A percentile compares a stretch with the other conserved stretches of the same genome.
Evolutionary conservation across 2,797 vertebrate genomes (phyloP).

Genomic region (Petrocephalus schoutedeni): DNA sequence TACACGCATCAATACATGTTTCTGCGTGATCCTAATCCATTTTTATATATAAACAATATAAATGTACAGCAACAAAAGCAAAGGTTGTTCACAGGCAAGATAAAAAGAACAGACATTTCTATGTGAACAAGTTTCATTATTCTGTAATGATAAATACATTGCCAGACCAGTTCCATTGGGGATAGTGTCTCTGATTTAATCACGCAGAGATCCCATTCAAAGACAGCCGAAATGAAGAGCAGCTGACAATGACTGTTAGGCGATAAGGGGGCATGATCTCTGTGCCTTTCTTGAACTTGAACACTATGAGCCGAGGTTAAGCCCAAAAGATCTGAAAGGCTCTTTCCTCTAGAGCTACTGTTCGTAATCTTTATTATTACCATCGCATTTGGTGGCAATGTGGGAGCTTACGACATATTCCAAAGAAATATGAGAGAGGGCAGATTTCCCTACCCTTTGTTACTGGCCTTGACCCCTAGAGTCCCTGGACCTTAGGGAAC

Average conservation of each 20-base stretch:
- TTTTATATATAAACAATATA: background rate
- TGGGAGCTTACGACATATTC: slow-evolving; percentile 55
- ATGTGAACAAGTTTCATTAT: background rate
- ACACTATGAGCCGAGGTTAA: slow-evolving; percentile 22
- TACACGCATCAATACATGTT: background rate
- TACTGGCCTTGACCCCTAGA: slow-evolving; percentile 71
- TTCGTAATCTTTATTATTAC: slow-evolving; percentile 58
- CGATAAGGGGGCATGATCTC: slow-evolving; percentile 20
- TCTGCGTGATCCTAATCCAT: background rate
- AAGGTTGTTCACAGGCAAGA: background rate
- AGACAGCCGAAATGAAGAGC: slow-evolving; percentile 19
- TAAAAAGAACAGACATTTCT: background rate
- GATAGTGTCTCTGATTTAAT: slow-evolving; percentile 12
- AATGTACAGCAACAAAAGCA: background rate
- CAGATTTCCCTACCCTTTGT: slow-evolving; percentile 70
- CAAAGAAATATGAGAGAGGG: slow-evolving; percentile 61
- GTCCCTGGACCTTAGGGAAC: slow-evolving; percentile 64
- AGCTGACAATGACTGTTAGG: slow-evolving; percentile 18
- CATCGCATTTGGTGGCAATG: slow-evolving; percentile 53
- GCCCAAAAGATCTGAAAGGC: slow-evolving; percentile 38
- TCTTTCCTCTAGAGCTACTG: slow-evolving; percentile 49
- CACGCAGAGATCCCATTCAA: background rate
- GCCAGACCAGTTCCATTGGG: background rate
- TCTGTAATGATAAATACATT: slow-evolving; percentile 1
- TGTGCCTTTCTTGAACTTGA: slow-evolving; percentile 27